Evolutionary conservation across 2,113 vertebrate species (phyloP).

Genomic region (Rostratula benghalensis): DNA sequence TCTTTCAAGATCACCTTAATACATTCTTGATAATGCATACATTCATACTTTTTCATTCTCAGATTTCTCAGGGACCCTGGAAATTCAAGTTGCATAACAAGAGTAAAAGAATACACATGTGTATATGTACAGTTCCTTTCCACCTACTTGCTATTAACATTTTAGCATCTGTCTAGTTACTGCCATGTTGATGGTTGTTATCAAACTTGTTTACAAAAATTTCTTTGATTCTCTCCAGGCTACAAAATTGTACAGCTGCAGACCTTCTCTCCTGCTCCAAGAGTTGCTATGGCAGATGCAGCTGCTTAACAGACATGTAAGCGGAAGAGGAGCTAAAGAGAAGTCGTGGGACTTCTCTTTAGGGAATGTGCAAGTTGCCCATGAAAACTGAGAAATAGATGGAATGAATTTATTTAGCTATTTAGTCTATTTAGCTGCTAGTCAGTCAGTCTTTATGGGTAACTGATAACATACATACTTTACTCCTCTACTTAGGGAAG

Average conservation of each 20-base stretch:
- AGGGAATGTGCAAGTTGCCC: not conserved
- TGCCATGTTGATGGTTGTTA: not conserved
- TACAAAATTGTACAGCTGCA: not conserved
- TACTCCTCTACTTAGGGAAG: not conserved
- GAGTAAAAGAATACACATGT: not conserved
- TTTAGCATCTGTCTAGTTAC: not conserved
- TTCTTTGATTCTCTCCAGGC: not conserved
- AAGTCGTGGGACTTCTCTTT: not conserved
- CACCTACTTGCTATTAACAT: not conserved
- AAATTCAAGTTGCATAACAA: not conserved
- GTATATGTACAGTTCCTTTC: not conserved
- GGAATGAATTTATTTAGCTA: not conserved
- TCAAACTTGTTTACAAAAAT: not conserved
- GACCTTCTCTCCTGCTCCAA: not conserved
- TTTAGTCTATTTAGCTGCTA: not conserved
- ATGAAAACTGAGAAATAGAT: not conserved
- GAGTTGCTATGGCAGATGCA: not conserved
- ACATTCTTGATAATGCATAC: not conserved
- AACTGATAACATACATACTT: not conserved
- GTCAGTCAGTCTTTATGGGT: not conserved
- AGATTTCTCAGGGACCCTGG: not conserved
- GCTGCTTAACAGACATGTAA: not conserved
- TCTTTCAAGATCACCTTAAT: not conserved
- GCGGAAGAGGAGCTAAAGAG: not conserved
- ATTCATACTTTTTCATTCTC: not conserved